Conservation (phyloP, 2,888 invertebrate genomes). For the Lamellibrachia satsuma region DNA sequence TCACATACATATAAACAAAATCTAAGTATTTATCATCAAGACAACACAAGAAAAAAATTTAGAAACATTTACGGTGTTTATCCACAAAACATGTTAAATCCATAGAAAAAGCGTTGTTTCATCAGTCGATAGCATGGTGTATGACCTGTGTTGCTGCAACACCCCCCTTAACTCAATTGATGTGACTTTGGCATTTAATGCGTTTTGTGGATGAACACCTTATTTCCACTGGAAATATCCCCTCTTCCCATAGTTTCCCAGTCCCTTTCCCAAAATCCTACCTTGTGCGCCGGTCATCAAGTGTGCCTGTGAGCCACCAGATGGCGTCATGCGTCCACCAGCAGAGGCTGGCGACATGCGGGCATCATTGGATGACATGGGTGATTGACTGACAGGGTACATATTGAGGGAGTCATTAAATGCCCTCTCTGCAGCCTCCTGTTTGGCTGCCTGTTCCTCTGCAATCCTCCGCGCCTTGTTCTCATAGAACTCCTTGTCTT, state of each 20-base stretch:
- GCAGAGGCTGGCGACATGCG: constrained; percentile 47
- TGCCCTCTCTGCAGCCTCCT: constrained; percentile 59
- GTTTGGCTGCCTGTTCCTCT: constrained; percentile 80
- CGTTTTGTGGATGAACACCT: too few relatives aligned
- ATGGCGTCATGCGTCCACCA: not conserved
- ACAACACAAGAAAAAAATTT: too few relatives aligned
- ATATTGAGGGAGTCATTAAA: constrained; percentile 62
- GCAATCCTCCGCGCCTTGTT: constrained; percentile 78
- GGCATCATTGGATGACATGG: constrained; percentile 46
- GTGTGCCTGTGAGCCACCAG: not conserved
- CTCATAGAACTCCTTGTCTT: constrained; percentile 93
- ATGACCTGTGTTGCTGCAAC: too few relatives aligned
- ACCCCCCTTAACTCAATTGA: too few relatives aligned
- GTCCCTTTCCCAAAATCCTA: not conserved
- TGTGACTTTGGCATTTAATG: too few relatives aligned
- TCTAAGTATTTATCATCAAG: too few relatives aligned
- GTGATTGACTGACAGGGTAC: constrained; percentile 63
- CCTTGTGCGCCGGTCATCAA: not conserved
- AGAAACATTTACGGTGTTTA: too few relatives aligned
- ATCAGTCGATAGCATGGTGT: too few relatives aligned
- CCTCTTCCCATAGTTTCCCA: not conserved
- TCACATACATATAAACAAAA: too few relatives aligned
- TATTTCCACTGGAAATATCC: too few relatives aligned
- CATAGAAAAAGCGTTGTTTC: too few relatives aligned
- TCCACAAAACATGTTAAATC: too few relatives aligned